Base-by-base conservation (phyloP, 2,888 invertebrate genomes). In the Eurois occulta region DNA sequence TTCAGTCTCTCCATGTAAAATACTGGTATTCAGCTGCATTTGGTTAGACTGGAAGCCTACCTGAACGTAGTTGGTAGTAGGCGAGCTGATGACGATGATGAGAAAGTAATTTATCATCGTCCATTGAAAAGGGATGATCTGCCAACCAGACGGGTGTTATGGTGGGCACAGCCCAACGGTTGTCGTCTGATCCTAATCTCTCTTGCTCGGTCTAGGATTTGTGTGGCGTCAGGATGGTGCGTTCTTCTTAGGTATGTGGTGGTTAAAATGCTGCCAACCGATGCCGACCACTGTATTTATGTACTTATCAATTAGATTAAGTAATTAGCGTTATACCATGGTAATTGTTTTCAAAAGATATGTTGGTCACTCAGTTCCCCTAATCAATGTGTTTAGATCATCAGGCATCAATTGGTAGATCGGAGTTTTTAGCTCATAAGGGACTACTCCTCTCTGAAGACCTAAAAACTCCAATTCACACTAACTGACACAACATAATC, bases 401-500 rank as follows among this genome's bases (percentile, higher is more conserved):
- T 18, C 38, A 41, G 4, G n/a, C 21, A n/a, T n/a, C n/a, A n/a
- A n/a, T n/a, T n/a, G n/a, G n/a, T n/a, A n/a, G n/a, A n/a, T n/a
- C n/a, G n/a, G n/a, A n/a, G n/a, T n/a, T n/a, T n/a, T n/a, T n/a
- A n/a, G n/a, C n/a, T n/a, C n/a, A n/a, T n/a, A n/a, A n/a, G n/a
- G n/a, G n/a, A n/a, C n/a, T n/a, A n/a, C n/a, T n/a, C 18, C 7
- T n/a, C 24, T 1, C 7, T n/a, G 21, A 38, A 18, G 41, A 43
- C 28, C 16, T 18, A 28, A 32, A 72, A 69, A 58, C 35, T 32
- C 4, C 10, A 4, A 28, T 66, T 38, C 21, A 28, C 21, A 41
- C 46, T 58, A 72, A 55, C 70, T n/a, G 55, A 60, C 58, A 58
- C 35, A 58, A 62, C 5, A 55, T 70, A 74, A 69, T 58, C 55